phyloP scores from a whole-genome alignment of 1,140 invertebrate species.

The Cecropterus lyciades region DNA sequence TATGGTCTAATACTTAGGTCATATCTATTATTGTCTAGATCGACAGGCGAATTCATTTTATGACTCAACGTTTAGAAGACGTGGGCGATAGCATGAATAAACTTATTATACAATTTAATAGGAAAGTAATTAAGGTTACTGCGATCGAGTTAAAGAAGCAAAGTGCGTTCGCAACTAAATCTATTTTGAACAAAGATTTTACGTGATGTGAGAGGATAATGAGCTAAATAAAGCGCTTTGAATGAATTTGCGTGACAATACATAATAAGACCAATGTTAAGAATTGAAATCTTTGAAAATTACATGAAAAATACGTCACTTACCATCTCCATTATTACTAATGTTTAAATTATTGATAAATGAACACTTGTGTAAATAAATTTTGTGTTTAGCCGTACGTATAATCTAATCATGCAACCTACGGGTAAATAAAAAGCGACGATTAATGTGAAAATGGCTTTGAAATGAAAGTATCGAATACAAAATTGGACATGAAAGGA shows the following conservation, averaged over 20 bases:
- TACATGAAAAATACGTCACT: neutral
- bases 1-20: neutral
- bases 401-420: conserved; percentile 29
- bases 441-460: conserved; percentile 5
- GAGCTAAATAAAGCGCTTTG: neutral
- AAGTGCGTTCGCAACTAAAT: too few relatives aligned
- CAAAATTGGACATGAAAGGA: neutral
- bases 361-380: conserved; percentile 34
- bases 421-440: neutral
- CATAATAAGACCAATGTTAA: neutral
- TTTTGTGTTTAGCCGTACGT: conserved; percentile 3
- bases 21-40: conserved; percentile 2
- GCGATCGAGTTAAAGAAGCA: neutral
- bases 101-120: neutral
- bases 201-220: neutral
- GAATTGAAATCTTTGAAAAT: neutral
- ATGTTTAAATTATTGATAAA: conserved; percentile 15
- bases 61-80: conserved; percentile 20
- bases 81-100: neutral
- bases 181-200: neutral
- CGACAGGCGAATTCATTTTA: neutral
- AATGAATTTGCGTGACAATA: neutral
- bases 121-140: neutral
- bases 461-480: conserved; percentile 1
- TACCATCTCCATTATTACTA: conserved; percentile 30